A percentile compares a stretch with the other conserved stretches of the same genome.
Evolutionary conservation across 2,113 vertebrate genomes (phyloP).

Genomic region (Microtus montanus): DNA sequence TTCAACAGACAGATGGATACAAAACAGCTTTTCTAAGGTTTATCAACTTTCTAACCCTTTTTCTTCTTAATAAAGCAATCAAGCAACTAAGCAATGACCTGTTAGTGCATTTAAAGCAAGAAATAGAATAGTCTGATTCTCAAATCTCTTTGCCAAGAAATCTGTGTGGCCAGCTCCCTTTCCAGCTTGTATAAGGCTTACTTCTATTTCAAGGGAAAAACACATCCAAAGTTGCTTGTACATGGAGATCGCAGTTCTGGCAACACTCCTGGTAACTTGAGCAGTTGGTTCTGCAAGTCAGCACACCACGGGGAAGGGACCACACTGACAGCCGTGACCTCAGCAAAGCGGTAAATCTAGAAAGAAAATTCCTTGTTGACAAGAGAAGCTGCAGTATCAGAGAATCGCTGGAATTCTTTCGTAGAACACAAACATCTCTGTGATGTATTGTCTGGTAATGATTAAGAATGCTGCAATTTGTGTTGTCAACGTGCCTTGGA

Average conservation of each 20-base stretch:
- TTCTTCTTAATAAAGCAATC: constrained; percentile 31
- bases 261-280: constrained; percentile 31
- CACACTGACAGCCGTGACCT: constrained; percentile 39
- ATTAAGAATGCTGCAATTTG: not conserved
- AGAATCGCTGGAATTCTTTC: not conserved
- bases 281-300: constrained; percentile 27
- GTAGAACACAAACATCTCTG: not conserved
- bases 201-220: constrained; percentile 52
- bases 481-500: not conserved
- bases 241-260: constrained; percentile 33
- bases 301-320: not conserved
- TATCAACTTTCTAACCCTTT: not conserved
- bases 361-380: not conserved
- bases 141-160: constrained; percentile 47
- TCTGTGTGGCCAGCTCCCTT: constrained; percentile 39
- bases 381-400: not conserved
- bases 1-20: not conserved
- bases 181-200: not conserved
- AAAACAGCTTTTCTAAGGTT: not conserved
- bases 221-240: constrained; percentile 29
- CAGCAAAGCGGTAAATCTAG: constrained; percentile 18
- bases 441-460: not conserved
- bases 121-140: constrained; percentile 16
- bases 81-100: not conserved
- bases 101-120: not conserved